A percentile compares a stretch with the other conserved stretches of the same genome.
Conservation (phyloP, 2,797 vertebrate species). For the Leptodactylus fallax region DNA sequence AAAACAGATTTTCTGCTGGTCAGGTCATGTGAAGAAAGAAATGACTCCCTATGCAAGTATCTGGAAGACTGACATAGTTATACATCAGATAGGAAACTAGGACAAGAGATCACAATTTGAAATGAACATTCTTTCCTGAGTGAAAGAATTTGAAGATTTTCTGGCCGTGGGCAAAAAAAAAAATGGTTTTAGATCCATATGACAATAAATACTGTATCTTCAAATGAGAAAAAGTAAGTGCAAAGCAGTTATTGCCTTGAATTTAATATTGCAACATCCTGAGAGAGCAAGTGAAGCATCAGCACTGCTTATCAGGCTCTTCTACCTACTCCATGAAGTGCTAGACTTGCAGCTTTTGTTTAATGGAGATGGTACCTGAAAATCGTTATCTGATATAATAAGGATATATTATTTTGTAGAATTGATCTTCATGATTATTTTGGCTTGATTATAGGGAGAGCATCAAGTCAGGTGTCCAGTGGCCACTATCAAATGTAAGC, state of each 20-base stretch:
- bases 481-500: neutral
- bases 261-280: slow-evolving; percentile 32
- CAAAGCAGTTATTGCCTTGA: neutral
- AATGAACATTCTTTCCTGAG: neutral
- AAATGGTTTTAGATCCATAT: neutral
- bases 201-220: slow-evolving; percentile 22
- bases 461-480: neutral
- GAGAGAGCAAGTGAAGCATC: slow-evolving; percentile 13
- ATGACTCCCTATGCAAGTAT: neutral
- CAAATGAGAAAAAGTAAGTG: slow-evolving; percentile 28
- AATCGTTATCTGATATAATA: neutral
- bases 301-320: neutral
- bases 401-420: neutral
- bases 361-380: neutral
- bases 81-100: slow-evolving; percentile 14
- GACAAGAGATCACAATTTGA: no score
- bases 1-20: neutral
- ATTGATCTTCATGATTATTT: neutral
- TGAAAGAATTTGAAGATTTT: slow-evolving; percentile 29
- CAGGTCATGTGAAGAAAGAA: slow-evolving; percentile 13
- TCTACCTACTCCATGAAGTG: neutral
- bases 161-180: neutral
- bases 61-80: neutral
- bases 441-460: neutral
- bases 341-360: slow-evolving; percentile 16